These are phyloP conservation scores for Xanthorhoe spadicearia DNA, from an alignment of 2,888 invertebrate species.

Conservation along the genomic window DNA sequence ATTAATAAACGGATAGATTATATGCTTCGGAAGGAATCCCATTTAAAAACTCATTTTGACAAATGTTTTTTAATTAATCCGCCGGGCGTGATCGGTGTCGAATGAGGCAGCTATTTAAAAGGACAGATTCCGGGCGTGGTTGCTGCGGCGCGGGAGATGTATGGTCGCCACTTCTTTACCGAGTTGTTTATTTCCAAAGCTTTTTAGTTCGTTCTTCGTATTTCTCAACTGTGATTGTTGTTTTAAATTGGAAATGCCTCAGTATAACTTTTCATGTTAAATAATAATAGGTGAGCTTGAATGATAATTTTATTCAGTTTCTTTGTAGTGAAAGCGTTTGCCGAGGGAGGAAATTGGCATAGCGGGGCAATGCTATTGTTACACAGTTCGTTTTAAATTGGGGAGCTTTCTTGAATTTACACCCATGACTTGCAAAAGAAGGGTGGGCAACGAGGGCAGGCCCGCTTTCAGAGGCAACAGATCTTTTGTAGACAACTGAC, in stretches of 20 bases:
- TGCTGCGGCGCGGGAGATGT: constrained; percentile 57
- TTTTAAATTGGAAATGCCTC: constrained; percentile 53
- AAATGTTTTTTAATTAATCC: constrained; percentile 78
- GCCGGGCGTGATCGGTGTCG: constrained; percentile 70
- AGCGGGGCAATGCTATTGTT: constrained; percentile 78
- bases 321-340: constrained; percentile 72
- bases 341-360: constrained; percentile 81
- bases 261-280: constrained; percentile 61
- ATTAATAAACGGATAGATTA: constrained; percentile 65
- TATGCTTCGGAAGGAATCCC: constrained; percentile 61
- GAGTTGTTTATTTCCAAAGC: constrained; percentile 55
- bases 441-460: constrained; percentile 62
- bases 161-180: constrained; percentile 60
- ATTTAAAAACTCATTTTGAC: constrained; percentile 71
- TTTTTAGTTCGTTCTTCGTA: constrained; percentile 44
- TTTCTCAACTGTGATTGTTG: constrained; percentile 46
- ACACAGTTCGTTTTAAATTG: constrained; percentile 82
- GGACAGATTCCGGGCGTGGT: constrained; percentile 74
- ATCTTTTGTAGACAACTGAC: constrained; percentile 38
- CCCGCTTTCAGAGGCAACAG: constrained; percentile 46
- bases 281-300: constrained; percentile 64
- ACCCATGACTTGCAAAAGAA: constrained; percentile 79
- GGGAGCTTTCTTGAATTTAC: constrained; percentile 83
- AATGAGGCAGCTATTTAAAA: constrained; percentile 67
- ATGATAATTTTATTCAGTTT: constrained; percentile 79